Evolutionary conservation across 1,140 invertebrate genomes (phyloP).

Genomic region (Musca vetustissima): DNA sequence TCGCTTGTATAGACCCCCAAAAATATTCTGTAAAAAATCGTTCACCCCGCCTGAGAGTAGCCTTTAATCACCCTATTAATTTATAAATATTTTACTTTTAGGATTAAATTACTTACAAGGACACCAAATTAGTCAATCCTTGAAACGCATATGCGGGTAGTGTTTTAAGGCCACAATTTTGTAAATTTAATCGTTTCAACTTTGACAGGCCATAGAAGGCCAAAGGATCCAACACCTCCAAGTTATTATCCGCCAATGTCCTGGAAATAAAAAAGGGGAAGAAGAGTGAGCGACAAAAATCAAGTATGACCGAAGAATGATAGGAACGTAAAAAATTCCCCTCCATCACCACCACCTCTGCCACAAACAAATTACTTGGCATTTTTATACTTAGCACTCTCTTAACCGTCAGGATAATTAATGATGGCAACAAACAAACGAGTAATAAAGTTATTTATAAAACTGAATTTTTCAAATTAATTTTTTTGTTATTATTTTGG

Average conservation of each 20-base stretch:
- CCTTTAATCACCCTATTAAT: too few species aligned
- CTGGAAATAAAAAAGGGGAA: conserved; percentile 57
- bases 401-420: not conserved
- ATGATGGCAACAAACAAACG: not conserved
- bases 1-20: too few species aligned
- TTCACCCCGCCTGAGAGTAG: too few species aligned
- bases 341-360: not conserved
- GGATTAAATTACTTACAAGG: conserved; percentile 57
- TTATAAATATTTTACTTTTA: too few species aligned
- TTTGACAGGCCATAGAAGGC: conserved; percentile 58
- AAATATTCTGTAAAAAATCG: too few species aligned
- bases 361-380: not conserved
- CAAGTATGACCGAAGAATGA: conserved; percentile 31
- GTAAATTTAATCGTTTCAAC: conserved; percentile 61
- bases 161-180: conserved; percentile 59
- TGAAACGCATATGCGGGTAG: conserved; percentile 58
- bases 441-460: not conserved
- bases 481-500: too few species aligned
- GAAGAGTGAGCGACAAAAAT: conserved; percentile 31
- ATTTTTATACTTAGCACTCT: not conserved
- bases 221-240: conserved; percentile 59
- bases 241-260: conserved; percentile 62
- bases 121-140: conserved; percentile 57
- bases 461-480: not conserved
- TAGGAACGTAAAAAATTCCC: not conserved